Conservation (phyloP, 2,888 invertebrate genomes). For the Thecophora atra region DNA sequence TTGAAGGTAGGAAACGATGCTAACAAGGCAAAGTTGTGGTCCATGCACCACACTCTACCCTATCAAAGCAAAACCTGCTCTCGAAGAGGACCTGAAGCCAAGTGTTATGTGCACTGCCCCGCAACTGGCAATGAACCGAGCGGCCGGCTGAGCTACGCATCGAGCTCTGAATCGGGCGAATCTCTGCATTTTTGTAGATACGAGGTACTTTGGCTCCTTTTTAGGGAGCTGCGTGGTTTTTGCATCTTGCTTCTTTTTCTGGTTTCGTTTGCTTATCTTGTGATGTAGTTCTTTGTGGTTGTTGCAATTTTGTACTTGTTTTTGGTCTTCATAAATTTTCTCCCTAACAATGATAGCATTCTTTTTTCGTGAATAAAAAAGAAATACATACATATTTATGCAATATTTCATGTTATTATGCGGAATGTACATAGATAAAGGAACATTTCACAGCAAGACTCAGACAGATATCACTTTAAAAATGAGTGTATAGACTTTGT, state of each 20-base stretch:
- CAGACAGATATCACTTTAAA: no score
- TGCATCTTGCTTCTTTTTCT: not conserved
- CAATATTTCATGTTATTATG: no score
- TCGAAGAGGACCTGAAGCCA: not conserved
- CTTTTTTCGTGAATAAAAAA: not conserved
- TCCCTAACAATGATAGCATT: not conserved
- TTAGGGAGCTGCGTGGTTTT: not conserved
- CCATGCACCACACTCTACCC: not conserved
- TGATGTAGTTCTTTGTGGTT: no score
- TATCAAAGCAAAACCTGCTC: not conserved
- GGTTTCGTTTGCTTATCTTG: not conserved
- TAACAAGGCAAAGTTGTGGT: not conserved
- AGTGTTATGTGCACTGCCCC: not conserved
- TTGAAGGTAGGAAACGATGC: not conserved
- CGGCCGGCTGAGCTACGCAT: no score
- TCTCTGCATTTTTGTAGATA: not conserved
- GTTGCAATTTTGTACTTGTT: no score
- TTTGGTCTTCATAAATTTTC: slow-evolving; percentile 5
- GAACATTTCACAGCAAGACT: no score
- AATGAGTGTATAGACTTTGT: no score
- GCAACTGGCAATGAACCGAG: not conserved
- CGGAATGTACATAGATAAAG: no score
- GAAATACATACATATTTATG: no score
- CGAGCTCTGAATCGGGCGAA: not conserved
- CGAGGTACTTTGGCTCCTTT: slow-evolving; percentile 1